Evolutionary conservation across 2,888 invertebrate species (phyloP), one percentile per base, ranked within the genome.

Genomic region (Synergus japonicus): DNA sequence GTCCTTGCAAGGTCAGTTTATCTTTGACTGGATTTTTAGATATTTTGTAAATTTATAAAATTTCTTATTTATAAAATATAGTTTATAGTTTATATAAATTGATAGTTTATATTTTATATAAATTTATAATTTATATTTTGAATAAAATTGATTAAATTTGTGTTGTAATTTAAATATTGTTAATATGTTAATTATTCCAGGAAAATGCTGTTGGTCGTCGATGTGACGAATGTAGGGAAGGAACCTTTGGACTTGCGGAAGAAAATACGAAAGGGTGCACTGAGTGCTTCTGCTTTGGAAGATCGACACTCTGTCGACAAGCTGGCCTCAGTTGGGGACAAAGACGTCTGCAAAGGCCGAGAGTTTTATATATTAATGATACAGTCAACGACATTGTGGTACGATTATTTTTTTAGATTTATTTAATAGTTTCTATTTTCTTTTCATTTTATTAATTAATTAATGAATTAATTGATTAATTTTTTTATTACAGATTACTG

Each of bases 251-350:
- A 0, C 92, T 99, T 41, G 95, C 96, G 0, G 92, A 92, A 0
- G 94, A 95, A 66, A 97, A 97, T 92, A 95, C 96, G 0, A 94
- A 95, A 78, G 99, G 99, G 9, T 99, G 99, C 92, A 97, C 97
- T 0, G 95, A 96, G 81, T 99, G 99, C 92, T 99, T 98, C 94
- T 99, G 99, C 93, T 99, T 99, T 92, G 97, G 97, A 0, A 94
- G 98, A 87, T 96, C 96, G 76, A 93, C 95, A 4, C 94, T 94
- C 78, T 99, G 99, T 92, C 93, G 94, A 54, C 97, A 98, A 92
- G 96, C 97, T 0, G 94, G 95, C 43, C 95, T 97, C 81, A 95
- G 96, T 0, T 97, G 98, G 95, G 96, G 96, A 12, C 96, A 97
- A 91, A 94, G 97, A 63, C 94, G 95, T 88, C 93, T 95, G 82